phyloP scores from a whole-genome alignment of 2,797 vertebrate species.

The Ataeniobius toweri region DNA sequence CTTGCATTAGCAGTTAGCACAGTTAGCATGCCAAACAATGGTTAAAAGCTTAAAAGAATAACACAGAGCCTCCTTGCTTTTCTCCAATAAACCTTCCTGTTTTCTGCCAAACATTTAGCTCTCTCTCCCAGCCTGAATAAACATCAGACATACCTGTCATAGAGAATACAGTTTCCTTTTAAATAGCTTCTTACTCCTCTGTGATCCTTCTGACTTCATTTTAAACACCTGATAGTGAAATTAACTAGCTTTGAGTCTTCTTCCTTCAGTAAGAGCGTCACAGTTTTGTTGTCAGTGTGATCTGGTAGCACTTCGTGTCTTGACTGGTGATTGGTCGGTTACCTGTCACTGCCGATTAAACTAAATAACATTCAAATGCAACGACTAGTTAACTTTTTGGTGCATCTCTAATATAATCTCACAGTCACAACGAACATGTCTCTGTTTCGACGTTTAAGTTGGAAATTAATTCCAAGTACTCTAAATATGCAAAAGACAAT shows the following conservation, averaged over 20 bases:
- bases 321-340: background rate
- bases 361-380: no score
- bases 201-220: background rate
- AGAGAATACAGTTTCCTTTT: background rate
- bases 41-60: background rate
- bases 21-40: background rate
- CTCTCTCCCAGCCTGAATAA: background rate
- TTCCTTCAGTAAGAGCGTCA: background rate
- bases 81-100: background rate
- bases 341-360: background rate
- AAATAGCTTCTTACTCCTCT: background rate
- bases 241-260: background rate
- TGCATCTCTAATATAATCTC: background rate
- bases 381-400: background rate
- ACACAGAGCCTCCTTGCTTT: background rate
- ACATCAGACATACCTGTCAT: background rate
- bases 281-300: background rate
- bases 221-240: background rate
- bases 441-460: background rate
- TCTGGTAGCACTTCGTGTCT: background rate
- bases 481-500: background rate
- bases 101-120: no score
- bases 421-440: background rate
- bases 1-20: background rate
- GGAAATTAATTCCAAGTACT: background rate